Percentiles rank a stretch among this genome's conserved stretches.
Conservation (phyloP, 2,113 vertebrate species). For the Toxotes chatareus region DNA sequence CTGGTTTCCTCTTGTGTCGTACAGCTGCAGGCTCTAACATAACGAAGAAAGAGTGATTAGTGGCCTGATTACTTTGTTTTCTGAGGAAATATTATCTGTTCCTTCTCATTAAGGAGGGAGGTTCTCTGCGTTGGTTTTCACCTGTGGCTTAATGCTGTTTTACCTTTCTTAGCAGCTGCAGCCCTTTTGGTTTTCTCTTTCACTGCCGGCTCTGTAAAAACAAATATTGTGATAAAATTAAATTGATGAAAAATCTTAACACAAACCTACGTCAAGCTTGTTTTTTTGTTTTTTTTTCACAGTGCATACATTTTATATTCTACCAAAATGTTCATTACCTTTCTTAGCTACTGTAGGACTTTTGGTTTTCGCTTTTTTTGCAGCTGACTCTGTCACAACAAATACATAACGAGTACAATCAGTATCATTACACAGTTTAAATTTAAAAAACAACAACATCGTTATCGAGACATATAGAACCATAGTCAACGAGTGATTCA, state of each 20-base stretch:
- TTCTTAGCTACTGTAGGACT: constrained; percentile 35
- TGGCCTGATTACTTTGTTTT: constrained; percentile 20
- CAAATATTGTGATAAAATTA: neutral
- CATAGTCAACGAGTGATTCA: neutral
- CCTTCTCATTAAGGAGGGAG: neutral
- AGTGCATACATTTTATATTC: neutral
- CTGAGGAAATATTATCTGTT: neutral
- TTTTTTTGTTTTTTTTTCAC: neutral
- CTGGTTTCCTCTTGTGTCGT: constrained; percentile 47
- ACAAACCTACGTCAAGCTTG: neutral
- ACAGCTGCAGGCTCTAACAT: constrained; percentile 47
- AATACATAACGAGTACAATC: neutral
- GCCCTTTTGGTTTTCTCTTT: constrained; percentile 46
- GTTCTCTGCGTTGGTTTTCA: neutral
- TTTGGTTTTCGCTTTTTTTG: constrained; percentile 57
- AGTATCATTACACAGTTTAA: neutral
- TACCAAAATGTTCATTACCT: constrained; percentile 50
- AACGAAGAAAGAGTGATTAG: constrained; percentile 40
- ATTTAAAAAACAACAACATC: neutral
- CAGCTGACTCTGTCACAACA: constrained; percentile 31
- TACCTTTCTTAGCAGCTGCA: constrained; percentile 63
- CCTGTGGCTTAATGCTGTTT: neutral
- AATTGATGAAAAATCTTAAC: neutral
- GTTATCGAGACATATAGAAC: no score
- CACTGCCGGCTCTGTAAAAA: constrained; percentile 32